phyloP scores from a whole-genome alignment of 2,888 invertebrate genomes.

The Busseola fusca region DNA sequence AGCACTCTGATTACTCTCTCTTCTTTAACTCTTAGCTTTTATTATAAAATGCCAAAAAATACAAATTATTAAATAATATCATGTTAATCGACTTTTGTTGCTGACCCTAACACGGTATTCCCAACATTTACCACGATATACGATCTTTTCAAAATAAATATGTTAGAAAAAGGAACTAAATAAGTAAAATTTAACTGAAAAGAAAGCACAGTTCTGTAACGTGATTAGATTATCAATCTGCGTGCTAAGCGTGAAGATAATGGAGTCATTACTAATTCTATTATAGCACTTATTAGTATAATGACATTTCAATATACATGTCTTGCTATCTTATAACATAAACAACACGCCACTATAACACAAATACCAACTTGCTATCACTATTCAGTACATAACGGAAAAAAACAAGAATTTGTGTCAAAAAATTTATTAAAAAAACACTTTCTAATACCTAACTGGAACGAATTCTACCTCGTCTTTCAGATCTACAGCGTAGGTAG shows the following conservation, averaged over 20 bases:
- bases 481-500: slow-evolving; percentile 81
- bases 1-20: no score
- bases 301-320: background rate
- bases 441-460: slow-evolving; percentile 69
- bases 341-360: slow-evolving; percentile 31
- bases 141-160: background rate
- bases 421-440: slow-evolving; percentile 33
- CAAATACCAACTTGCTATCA: slow-evolving; percentile 36
- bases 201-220: background rate
- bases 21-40: no score
- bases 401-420: slow-evolving; percentile 15
- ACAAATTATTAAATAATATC: no score
- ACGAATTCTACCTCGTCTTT: slow-evolving; percentile 81
- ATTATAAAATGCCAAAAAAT: no score
- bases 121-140: background rate
- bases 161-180: background rate
- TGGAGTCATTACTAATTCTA: background rate
- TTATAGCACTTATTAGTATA: slow-evolving; percentile 2
- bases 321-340: slow-evolving; percentile 33
- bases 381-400: slow-evolving; percentile 9
- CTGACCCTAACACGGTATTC: no score
- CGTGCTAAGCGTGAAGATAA: slow-evolving; percentile 8
- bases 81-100: no score
- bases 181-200: background rate
- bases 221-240: slow-evolving; percentile 4